These are phyloP conservation scores for Poeciliopsis infans DNA, from an alignment of 2,797 vertebrate species.

Conservation along the genomic window DNA sequence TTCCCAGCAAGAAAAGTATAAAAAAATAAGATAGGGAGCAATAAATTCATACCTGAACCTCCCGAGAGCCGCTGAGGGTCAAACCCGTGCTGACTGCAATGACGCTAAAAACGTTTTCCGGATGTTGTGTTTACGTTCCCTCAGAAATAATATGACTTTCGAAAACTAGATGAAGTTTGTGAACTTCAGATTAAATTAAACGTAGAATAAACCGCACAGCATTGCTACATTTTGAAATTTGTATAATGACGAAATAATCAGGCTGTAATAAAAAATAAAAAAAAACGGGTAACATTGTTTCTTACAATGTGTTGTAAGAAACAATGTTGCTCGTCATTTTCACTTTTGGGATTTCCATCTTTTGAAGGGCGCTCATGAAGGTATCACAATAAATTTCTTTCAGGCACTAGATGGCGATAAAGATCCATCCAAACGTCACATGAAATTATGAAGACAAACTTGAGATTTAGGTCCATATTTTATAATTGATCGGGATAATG, in stretches of 20 bases:
- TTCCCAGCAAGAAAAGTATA: not conserved
- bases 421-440: not conserved
- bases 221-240: not conserved
- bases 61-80: not conserved
- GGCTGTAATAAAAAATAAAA: not conserved
- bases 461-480: not conserved
- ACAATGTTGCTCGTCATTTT: not conserved
- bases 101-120: slow-evolving; percentile 20
- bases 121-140: slow-evolving; percentile 23
- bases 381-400: not conserved
- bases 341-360: not conserved
- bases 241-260: not conserved
- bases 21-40: accelerated
- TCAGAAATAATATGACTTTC: not conserved
- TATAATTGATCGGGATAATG: too few relatives aligned
- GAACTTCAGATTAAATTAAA: not conserved
- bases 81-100: not conserved
- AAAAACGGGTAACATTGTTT: too few relatives aligned
- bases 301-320: not conserved
- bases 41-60: slow-evolving; percentile 20
- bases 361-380: not conserved
- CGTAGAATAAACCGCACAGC: not conserved
- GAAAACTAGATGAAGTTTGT: not conserved
- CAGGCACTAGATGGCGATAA: slow-evolving; percentile 21
- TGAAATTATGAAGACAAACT: not conserved